Evolutionary conservation across 2,888 invertebrate species (phyloP).

Genomic region (Metacarcinus magister): DNA sequence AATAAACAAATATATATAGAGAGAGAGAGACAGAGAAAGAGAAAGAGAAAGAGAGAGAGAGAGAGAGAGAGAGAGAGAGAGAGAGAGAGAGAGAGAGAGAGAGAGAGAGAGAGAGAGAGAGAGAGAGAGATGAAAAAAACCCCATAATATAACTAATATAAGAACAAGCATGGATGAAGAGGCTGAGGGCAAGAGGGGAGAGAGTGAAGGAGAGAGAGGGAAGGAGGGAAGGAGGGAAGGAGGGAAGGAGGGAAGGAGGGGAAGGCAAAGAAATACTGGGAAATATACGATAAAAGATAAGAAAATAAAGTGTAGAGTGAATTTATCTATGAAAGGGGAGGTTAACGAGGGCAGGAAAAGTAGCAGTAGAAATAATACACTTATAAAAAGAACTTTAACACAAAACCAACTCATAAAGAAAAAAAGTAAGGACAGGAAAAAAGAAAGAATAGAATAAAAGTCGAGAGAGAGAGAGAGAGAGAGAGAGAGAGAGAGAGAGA

Average conservation of each 20-base stretch:
- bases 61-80: not conserved
- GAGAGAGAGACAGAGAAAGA: not conserved
- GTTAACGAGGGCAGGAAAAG: not conserved
- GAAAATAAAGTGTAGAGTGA: not conserved
- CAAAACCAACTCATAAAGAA: no score
- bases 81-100: not conserved
- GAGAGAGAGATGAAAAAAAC: no score
- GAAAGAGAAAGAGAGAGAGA: not conserved
- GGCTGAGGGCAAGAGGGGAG: not conserved
- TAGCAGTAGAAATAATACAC: not conserved
- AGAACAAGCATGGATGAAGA: no score
- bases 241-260: not conserved
- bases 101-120: not conserved
- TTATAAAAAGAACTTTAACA: not conserved
- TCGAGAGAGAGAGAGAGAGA: not conserved
- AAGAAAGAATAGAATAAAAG: not conserved
- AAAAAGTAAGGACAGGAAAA: not conserved
- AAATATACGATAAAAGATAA: not conserved
- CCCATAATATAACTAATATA: no score
- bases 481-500: not conserved
- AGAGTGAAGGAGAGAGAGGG: not conserved
- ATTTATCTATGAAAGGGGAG: not conserved
- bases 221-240: not conserved
- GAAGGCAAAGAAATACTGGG: not conserved
- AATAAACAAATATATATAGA: not conserved